A percentile compares a stretch with the other conserved stretches of the same genome.
These are phyloP conservation scores for Botrylloides violaceus DNA, from an alignment of 23 tunicate species.

Conservation along the genomic window DNA sequence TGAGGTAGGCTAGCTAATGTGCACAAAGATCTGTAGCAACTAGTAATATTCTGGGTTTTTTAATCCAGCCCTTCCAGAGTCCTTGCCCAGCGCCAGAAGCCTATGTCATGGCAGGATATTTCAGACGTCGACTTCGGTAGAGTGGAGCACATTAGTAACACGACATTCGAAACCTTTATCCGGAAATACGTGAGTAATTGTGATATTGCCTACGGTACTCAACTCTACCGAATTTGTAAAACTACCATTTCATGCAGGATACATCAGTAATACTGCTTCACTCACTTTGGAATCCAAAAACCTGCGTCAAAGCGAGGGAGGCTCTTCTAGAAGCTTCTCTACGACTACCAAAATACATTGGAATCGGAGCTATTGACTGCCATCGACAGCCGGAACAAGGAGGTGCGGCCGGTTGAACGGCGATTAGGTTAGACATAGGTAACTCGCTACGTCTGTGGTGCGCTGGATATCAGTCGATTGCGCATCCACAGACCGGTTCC, in stretches of 20 bases:
- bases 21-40: too few relatives aligned
- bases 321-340: constrained; percentile 28
- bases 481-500: too few relatives aligned
- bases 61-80: constrained; percentile 51
- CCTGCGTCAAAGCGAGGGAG: constrained; percentile 13
- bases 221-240: background rate
- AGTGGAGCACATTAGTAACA: constrained; percentile 63
- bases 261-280: background rate
- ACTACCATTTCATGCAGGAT: background rate
- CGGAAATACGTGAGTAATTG: constrained; percentile 35
- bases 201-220: too few relatives aligned
- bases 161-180: constrained; percentile 49
- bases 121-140: constrained; percentile 22
- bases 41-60: background rate
- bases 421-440: too few relatives aligned
- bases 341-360: constrained; percentile 24
- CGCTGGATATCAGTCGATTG: too few relatives aligned
- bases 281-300: background rate
- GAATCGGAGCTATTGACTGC: constrained; percentile 89
- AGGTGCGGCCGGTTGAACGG: too few relatives aligned
- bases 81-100: constrained; percentile 54
- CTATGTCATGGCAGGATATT: constrained; percentile 91
- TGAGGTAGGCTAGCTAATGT: too few relatives aligned
- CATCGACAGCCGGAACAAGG: constrained; percentile 87
- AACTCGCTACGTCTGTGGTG: too few relatives aligned